phyloP scores from a whole-genome alignment of 1,140 invertebrate genomes.

The Neodiprion fabricii region DNA sequence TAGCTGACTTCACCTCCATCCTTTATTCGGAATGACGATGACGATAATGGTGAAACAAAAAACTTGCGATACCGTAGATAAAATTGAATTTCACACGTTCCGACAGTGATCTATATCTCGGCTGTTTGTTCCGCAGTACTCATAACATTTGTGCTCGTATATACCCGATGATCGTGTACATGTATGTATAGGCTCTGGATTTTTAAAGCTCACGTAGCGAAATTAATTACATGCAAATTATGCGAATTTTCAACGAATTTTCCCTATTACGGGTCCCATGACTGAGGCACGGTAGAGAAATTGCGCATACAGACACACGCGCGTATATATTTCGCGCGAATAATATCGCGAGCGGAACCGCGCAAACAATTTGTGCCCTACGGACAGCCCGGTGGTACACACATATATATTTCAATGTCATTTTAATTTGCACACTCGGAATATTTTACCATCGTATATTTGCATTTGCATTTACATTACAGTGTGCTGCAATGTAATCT shows the following conservation, averaged over 20 bases:
- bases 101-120: background rate
- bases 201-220: conserved; percentile 35
- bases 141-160: background rate
- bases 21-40: background rate
- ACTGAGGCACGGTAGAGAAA: conserved; percentile 11
- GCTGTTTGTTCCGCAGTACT: background rate
- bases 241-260: conserved; percentile 52
- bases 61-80: background rate
- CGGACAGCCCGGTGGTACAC: conserved; percentile 13
- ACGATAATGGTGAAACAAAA: background rate
- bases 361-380: conserved; percentile 54
- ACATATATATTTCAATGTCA: conserved; percentile 58
- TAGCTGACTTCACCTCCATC: background rate
- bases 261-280: conserved; percentile 15
- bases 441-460: conserved; percentile 58
- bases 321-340: conserved; percentile 25
- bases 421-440: conserved; percentile 59
- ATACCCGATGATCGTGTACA: background rate
- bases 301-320: conserved; percentile 18
- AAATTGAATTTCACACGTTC: background rate
- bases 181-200: background rate
- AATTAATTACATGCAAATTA: conserved; percentile 55
- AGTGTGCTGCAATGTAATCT: conserved; percentile 55
- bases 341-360: conserved; percentile 34
- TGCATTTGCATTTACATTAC: conserved; percentile 57